Conservation (phyloP, 2,888 invertebrate genomes). For the Neoscelio sp. region DNA sequence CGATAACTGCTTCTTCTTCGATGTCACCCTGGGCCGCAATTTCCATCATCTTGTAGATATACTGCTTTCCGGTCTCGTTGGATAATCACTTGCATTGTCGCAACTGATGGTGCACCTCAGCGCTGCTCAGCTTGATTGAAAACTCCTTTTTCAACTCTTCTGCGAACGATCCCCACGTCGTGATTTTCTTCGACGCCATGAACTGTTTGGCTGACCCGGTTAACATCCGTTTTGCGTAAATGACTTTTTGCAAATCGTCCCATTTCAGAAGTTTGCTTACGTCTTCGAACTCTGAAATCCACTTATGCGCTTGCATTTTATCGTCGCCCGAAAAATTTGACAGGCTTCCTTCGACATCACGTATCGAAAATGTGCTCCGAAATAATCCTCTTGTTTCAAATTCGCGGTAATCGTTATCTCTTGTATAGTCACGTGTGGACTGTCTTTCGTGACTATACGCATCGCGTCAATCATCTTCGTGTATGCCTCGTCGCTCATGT, state of each 20-base stretch:
- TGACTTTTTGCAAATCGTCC: slow-evolving; percentile 55
- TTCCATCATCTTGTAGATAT: slow-evolving; percentile 61
- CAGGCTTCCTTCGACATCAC: slow-evolving; percentile 60
- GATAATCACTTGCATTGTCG: slow-evolving; percentile 30
- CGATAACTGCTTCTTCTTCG: slow-evolving; percentile 61
- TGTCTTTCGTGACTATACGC: no score
- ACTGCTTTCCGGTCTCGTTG: slow-evolving; percentile 53
- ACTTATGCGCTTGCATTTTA: slow-evolving; percentile 29
- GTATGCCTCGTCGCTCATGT: no score
- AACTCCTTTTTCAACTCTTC: slow-evolving; percentile 53
- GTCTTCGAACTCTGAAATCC: slow-evolving; percentile 68
- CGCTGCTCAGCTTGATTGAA: slow-evolving; percentile 50
- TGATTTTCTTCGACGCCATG: slow-evolving; percentile 34
- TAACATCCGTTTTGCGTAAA: slow-evolving; percentile 57
- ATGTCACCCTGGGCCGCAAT: slow-evolving; percentile 61
- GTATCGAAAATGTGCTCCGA: slow-evolving; percentile 37
- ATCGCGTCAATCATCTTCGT: no score
- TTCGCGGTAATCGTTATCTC: no score
- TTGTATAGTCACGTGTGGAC: no score
- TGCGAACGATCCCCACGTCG: slow-evolving; percentile 52
- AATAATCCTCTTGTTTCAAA: no score
- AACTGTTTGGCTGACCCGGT: slow-evolving; percentile 58
- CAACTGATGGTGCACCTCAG: slow-evolving; percentile 51
- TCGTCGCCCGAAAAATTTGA: slow-evolving; percentile 57
- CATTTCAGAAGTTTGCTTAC: slow-evolving; percentile 41